Base-by-base conservation (phyloP, 2,797 vertebrate species). In the Molossus alvarezi region DNA sequence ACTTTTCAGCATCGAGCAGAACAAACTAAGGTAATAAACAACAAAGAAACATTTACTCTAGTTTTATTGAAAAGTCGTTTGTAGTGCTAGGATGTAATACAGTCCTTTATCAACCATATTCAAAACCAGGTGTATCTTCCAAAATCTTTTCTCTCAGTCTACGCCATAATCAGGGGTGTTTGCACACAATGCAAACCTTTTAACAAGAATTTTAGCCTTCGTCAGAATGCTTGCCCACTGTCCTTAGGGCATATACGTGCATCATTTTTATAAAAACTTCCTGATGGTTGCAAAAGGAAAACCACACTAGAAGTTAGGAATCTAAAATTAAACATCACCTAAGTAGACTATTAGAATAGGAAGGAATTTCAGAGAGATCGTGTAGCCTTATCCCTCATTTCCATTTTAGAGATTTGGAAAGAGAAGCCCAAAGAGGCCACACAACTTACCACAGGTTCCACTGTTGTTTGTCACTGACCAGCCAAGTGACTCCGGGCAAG, bases 71-170 rank as follows among this genome's bases (percentile, higher is more conserved):
- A 60, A 90, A 91, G 12, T 9, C 62, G 60, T 80, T 81, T 89
- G 51, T 20, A 85, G 20, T 65, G 7, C 72, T 73, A 76, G 7
- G 3, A 62, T 57, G 9, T n/a, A 77, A 45, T 45, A 57, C 2
- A 72, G 53, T 57, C 90, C 95, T 55, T 60, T 81, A 58, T 53
- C 45, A 94, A 13, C 14, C 5, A 33, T 45, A 69, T 11, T 94
- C 45, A 90, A 94, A 97, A 76, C 17, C 11, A 62, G 21, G 23
- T 71, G 27, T 27, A 75, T 87, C 93, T 95, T 91, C 33, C 33
- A 88, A 86, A 95, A 82, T 58, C 12, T 86, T 88, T 88, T 25
- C 88, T 84, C 33, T 33, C 93, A 91, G 72, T 81, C n/a, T 41
- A 87, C 57, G 37, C 1, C 12, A 41, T 48, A 73, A 73, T 90